phyloP scores from a whole-genome alignment of 2,888 invertebrate species.

The Hipparchia sbordonii region DNA sequence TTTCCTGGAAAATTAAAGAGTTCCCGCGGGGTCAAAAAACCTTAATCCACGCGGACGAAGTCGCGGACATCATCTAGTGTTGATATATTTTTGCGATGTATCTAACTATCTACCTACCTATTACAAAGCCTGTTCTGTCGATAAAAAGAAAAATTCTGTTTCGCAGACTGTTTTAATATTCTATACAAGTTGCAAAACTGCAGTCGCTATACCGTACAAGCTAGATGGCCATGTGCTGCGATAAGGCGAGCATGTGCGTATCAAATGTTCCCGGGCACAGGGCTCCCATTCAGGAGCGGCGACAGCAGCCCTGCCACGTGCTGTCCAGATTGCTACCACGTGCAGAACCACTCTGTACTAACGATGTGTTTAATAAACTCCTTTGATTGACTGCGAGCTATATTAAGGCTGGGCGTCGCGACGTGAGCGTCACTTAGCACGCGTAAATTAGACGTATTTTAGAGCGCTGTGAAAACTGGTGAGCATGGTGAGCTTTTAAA shows the following conservation, averaged over 20 bases:
- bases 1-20: not conserved
- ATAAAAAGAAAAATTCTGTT: not conserved
- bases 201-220: constrained; percentile 28
- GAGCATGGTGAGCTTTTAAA: too few relatives aligned
- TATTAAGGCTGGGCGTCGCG: constrained; percentile 25
- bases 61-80: not conserved
- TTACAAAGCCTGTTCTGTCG: not conserved
- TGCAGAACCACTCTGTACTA: constrained; percentile 48
- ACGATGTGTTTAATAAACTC: constrained; percentile 43
- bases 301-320: constrained; percentile 61
- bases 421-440: constrained; percentile 9
- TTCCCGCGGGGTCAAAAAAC: not conserved
- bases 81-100: too few relatives aligned
- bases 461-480: constrained; percentile 5
- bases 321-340: constrained; percentile 64
- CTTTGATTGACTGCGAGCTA: constrained; percentile 40
- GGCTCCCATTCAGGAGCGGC: constrained; percentile 64
- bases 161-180: constrained; percentile 6
- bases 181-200: constrained; percentile 36
- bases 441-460: constrained; percentile 18
- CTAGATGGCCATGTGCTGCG: constrained; percentile 42
- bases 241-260: constrained; percentile 52
- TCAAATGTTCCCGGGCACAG: constrained; percentile 69
- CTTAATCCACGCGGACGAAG: not conserved
- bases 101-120: too few relatives aligned